phyloP scores from a whole-genome alignment of 2,113 vertebrate species.

The Myxocyprinus asiaticus region DNA sequence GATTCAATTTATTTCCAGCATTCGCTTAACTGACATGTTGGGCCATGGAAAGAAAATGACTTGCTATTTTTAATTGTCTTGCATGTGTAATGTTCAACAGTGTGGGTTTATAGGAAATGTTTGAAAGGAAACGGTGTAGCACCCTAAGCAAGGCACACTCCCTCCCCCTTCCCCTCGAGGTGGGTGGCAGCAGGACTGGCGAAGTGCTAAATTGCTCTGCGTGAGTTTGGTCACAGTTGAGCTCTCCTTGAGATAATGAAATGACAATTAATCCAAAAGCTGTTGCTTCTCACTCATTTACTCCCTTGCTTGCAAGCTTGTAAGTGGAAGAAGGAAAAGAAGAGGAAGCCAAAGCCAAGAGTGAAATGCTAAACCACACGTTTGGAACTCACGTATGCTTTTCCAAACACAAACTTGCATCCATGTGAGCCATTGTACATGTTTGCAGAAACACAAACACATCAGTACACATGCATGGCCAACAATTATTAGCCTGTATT shows the following conservation, averaged over 20 bases:
- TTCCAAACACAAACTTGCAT: not conserved
- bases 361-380: constrained; percentile 10
- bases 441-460: no score
- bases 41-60: constrained; percentile 51
- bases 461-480: no score
- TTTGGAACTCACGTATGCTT: constrained; percentile 27
- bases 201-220: constrained; percentile 73
- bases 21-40: constrained; percentile 60
- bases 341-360: constrained; percentile 4
- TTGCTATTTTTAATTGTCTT: constrained; percentile 67
- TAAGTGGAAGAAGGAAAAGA: constrained; percentile 48
- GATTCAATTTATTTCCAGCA: constrained; percentile 65
- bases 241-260: constrained; percentile 79
- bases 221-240: constrained; percentile 75
- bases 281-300: constrained; percentile 70
- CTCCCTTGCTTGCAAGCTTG: constrained; percentile 54
- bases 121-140: constrained; percentile 16
- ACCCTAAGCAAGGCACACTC: constrained; percentile 8
- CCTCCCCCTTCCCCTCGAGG: constrained; percentile 12
- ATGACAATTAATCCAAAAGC: constrained; percentile 78
- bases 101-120: constrained; percentile 30
- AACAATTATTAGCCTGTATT: no score
- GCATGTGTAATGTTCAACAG: constrained; percentile 22
- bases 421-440: not conserved
- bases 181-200: constrained; percentile 63